phyloP scores from a whole-genome alignment of 2,113 vertebrate species.

The Proteles cristata region DNA sequence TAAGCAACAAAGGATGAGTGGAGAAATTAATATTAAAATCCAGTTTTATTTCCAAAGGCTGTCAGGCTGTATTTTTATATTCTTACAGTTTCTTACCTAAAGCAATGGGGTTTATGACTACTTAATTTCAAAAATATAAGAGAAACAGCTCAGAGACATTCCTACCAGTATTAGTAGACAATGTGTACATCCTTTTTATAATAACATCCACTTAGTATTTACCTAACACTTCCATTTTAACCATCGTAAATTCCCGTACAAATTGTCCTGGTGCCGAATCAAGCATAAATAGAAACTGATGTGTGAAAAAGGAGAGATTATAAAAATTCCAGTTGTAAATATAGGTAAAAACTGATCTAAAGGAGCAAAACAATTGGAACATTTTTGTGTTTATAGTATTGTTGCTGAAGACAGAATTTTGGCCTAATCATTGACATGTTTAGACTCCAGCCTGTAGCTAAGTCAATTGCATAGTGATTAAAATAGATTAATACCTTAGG shows the following conservation, averaged over 20 bases:
- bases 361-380: not conserved
- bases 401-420: not conserved
- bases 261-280: not conserved
- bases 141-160: not conserved
- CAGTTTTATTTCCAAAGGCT: not conserved
- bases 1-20: not conserved
- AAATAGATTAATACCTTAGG: not conserved
- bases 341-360: not conserved
- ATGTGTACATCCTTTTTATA: not conserved
- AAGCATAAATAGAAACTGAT: not conserved
- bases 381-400: not conserved
- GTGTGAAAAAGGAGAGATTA: constrained; percentile 5
- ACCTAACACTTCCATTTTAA: not conserved
- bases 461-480: not conserved
- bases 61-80: not conserved
- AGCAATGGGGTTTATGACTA: not conserved
- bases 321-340: not conserved
- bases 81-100: not conserved
- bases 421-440: not conserved
- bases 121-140: not conserved
- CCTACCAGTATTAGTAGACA: not conserved
- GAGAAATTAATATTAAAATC: not conserved
- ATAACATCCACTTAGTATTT: not conserved
- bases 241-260: not conserved
- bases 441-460: not conserved